Evolutionary conservation across 1,140 invertebrate genomes (phyloP).

Genomic region (Chionoecetes opilio): DNA sequence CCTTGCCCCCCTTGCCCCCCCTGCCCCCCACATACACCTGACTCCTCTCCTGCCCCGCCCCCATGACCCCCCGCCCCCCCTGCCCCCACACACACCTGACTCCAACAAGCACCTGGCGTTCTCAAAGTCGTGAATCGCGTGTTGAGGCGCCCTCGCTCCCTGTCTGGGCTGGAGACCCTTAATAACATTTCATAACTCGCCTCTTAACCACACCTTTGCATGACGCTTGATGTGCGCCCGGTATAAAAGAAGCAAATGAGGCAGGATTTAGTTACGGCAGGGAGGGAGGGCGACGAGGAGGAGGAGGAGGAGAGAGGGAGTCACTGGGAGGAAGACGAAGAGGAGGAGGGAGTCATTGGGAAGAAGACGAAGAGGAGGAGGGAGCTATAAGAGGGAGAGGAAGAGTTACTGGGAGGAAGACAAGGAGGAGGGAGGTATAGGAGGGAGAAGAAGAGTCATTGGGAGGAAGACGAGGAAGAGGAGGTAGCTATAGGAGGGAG

Average conservation of each 20-base stretch:
- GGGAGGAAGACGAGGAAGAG: too few relatives aligned
- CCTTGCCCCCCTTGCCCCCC: slow-evolving; percentile 7
- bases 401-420: not conserved
- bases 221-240: slow-evolving; percentile 53
- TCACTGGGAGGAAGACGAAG: not conserved
- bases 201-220: slow-evolving; percentile 55
- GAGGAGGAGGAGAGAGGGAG: not conserved
- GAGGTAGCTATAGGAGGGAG: too few relatives aligned
- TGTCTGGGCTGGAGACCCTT: not conserved
- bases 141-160: not conserved
- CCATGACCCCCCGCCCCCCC: not conserved
- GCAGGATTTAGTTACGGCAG: slow-evolving; percentile 48
- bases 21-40: slow-evolving; percentile 3
- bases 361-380: too few relatives aligned
- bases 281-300: too few relatives aligned
- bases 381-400: too few relatives aligned
- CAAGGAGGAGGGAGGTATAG: not conserved
- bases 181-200: slow-evolving; percentile 45
- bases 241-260: slow-evolving; percentile 44
- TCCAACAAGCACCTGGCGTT: not conserved
- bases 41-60: not conserved
- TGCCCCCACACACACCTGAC: not conserved
- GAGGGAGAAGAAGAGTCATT: slow-evolving; percentile 1
- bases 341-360: too few relatives aligned
- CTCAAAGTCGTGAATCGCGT: slow-evolving; percentile 27